Evolutionary conservation across 2,888 invertebrate genomes (phyloP), one percentile per base, ranked within the genome.

Genomic region (Hypolimnas misippus): DNA sequence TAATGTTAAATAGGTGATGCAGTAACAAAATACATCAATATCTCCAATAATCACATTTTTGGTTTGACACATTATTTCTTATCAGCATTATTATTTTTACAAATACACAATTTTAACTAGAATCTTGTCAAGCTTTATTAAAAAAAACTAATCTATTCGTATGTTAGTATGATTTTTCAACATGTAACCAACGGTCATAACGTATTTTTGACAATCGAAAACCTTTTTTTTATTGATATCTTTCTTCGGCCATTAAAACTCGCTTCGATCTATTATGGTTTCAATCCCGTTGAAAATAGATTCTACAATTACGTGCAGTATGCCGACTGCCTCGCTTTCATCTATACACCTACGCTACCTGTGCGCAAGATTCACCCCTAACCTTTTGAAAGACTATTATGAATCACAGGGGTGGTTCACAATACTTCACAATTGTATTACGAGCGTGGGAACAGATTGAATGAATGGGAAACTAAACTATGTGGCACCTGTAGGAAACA

Each of bases 371-470:
- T 79, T 86, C 86, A 87, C 84, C 89, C 89, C 78, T 84, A 82
- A 85, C 79, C 82, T 85, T 82, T 77, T 75, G 55, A 71, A 76
- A 66, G 76, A 73, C 76, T 74, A 78, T 75, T 79, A 78, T 77
- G 78, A 79, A 79, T 79, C 77, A 77, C 80, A 79, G 84, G 88
- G 87, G 82, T 72, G 73, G 70, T 76, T 76, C 75, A 82, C 82
- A 86, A 85, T 82, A 68, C 66, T 53, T 72, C 73, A 73, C 72
- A 73, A 76, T 70, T 57, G 70, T 71, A 77, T 81, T 77, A 79
- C 73, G 80, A 80, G 69, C 90, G 90, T 90, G 90, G 87, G 90
- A 90, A 89, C 75, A 56, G 35, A 51, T 62, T 59, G 75, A 73
- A 80, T 87, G 84, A 81, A 81, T 79, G 76, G 73, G 70, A 74